A percentile compares a stretch with the other conserved stretches of the same genome.
Conservation (phyloP, 2,888 invertebrate genomes). For the Ctenicera cuprea region DNA sequence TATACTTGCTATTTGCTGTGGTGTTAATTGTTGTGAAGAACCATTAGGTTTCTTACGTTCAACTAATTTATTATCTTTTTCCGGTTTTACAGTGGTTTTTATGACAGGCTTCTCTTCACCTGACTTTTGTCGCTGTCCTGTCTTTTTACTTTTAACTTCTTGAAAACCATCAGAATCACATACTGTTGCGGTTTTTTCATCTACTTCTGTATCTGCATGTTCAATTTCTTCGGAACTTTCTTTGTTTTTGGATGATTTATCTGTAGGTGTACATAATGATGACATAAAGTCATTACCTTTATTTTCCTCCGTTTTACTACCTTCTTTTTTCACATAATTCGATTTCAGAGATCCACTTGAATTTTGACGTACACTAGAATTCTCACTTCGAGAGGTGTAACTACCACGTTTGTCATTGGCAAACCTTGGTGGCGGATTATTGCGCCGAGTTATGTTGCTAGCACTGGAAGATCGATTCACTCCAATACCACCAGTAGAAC, state of each 20-base stretch:
- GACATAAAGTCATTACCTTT: conserved; percentile 58
- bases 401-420: conserved; percentile 63
- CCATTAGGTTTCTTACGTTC: conserved; percentile 54
- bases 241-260: conserved; percentile 64
- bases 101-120: conserved; percentile 65
- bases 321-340: conserved; percentile 35
- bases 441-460: conserved; percentile 59
- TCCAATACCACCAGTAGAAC: conserved; percentile 22
- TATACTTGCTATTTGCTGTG: conserved; percentile 72
- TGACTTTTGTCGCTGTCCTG: conserved; percentile 76
- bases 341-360: conserved; percentile 64
- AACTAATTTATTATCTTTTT: conserved; percentile 62
- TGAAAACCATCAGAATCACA: conserved; percentile 85
- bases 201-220: conserved; percentile 59
- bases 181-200: conserved; percentile 69
- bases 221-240: conserved; percentile 62
- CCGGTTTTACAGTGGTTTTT: conserved; percentile 64
- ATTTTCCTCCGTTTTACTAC: conserved; percentile 33
- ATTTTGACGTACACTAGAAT: conserved; percentile 64
- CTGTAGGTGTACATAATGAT: conserved; percentile 71
- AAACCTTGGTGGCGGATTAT: conserved; percentile 61
- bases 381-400: conserved; percentile 57
- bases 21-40: conserved; percentile 61
- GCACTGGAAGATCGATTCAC: conserved; percentile 63
- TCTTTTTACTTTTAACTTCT: conserved; percentile 89